A percentile compares a stretch with the other conserved stretches of the same genome.
Conservation (phyloP, 53 echinoderm and acorn worm species). For the Actinopyga echinites region DNA sequence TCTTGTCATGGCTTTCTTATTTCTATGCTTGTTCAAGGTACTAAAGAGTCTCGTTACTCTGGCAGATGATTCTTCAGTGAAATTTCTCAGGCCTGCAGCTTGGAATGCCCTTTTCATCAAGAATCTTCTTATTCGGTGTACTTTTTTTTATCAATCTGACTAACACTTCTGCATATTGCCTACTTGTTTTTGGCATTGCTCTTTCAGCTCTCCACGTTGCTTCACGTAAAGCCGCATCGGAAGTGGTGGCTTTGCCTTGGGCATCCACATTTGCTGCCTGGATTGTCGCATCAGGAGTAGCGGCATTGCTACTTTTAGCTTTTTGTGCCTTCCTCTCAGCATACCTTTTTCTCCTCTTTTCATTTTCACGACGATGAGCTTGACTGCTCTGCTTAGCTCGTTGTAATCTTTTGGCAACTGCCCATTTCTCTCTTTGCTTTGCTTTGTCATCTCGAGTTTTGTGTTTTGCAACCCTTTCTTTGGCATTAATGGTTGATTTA, state of each 20-base stretch:
- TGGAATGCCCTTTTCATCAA: background rate
- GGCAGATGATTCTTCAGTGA: background rate
- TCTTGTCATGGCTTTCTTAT: slow-evolving; percentile 3
- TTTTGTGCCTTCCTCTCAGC: slow-evolving; percentile 36
- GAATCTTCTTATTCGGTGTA: slow-evolving; percentile 38
- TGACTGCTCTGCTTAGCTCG: slow-evolving; percentile 35
- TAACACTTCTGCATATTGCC: slow-evolving; percentile 55
- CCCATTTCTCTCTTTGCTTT: background rate
- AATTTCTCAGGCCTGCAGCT: background rate
- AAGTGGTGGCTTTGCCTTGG: slow-evolving; percentile 13
- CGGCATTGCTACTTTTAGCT: background rate
- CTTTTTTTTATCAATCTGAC: slow-evolving; percentile 38
- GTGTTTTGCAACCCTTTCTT: background rate
- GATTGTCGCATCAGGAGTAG: background rate
- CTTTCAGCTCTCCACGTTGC: slow-evolving; percentile 35
- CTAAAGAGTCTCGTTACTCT: slow-evolving; percentile 9
- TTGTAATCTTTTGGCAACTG: background rate
- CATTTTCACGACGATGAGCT: slow-evolving; percentile 44
- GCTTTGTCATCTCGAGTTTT: slow-evolving; percentile 13
- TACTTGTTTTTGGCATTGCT: slow-evolving; percentile 47
- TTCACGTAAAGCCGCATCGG: slow-evolving; percentile 17
- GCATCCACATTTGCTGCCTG: background rate
- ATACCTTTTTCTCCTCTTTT: slow-evolving; percentile 53
- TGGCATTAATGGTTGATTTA: too few relatives aligned
- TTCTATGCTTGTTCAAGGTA: slow-evolving; percentile 27